phyloP scores from a whole-genome alignment of 2,113 vertebrate species.

The Perca schrenkii region DNA sequence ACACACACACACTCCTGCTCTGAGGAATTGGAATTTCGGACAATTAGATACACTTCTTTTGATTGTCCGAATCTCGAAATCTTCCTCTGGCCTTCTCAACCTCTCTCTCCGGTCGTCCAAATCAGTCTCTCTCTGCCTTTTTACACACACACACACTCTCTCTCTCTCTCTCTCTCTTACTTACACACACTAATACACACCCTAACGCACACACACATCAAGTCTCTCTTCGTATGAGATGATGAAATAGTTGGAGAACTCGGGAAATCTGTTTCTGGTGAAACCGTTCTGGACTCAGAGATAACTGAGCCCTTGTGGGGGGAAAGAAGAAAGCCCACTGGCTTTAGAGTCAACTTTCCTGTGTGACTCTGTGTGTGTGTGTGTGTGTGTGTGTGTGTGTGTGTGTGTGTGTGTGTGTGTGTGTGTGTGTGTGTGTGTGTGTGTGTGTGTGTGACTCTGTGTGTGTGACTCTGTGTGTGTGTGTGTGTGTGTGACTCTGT shows the following conservation, averaged over 20 bases:
- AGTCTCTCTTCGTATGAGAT: slow-evolving; percentile 67
- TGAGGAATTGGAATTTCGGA: slow-evolving; percentile 14
- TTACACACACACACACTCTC: background rate
- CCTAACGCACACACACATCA: slow-evolving; percentile 39
- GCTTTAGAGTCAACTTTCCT: slow-evolving; percentile 69
- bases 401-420: slow-evolving; percentile 13
- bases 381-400: slow-evolving; percentile 24
- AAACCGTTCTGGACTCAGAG: slow-evolving; percentile 78
- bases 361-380: slow-evolving; percentile 53
- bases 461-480: too few relatives aligned
- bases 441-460: slow-evolving; percentile 20
- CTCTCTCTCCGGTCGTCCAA: slow-evolving; percentile 37
- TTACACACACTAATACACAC: slow-evolving; percentile 36
- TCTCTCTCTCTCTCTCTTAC: slow-evolving; percentile 25
- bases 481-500: slow-evolving; percentile 15
- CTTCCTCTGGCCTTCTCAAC: slow-evolving; percentile 43
- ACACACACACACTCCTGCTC: background rate
- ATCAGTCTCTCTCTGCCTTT: slow-evolving; percentile 42
- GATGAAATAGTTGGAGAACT: slow-evolving; percentile 88
- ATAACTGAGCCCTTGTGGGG: slow-evolving; percentile 74
- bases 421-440: background rate
- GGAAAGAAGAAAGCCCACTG: slow-evolving; percentile 65
- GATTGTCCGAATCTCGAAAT: slow-evolving; percentile 61
- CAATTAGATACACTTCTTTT: slow-evolving; percentile 44
- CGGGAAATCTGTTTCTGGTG: slow-evolving; percentile 85